Base-by-base conservation (phyloP, 2,113 vertebrate genomes). In the Acanthochromis polyacanthus region DNA sequence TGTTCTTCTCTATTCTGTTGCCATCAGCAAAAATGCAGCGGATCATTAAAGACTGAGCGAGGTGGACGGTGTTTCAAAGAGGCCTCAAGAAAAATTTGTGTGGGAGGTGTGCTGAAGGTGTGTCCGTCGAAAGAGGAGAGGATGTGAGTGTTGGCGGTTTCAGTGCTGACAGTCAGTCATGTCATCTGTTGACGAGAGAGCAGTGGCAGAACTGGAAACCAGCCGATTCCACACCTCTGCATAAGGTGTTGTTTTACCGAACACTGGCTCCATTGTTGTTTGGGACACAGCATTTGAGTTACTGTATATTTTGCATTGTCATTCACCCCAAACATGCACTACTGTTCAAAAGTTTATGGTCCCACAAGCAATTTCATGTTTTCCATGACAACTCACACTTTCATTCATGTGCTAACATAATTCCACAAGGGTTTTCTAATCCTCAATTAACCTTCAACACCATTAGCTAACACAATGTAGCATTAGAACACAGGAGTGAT, bases 1-100 rank as follows among this genome's bases (percentile, higher is more conserved):
- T 78, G 65, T 87, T 83, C 67, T 67, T 52, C 19, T 50, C 52
- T 64, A 0, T 76, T 88, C 51, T 78, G 19, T 71, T 71, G 55
- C 70, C 9, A n/a, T 83, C 77, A 84, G 78, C 70, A 59, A 56
- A 85, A 48, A 63, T 16, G 4, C 23, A 20, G 70, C 48, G 30
- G 22, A 66, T 76, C 58, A 43, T 75, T 51, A 66, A 57, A 57
- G 48, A 22, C 10, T 46, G 73, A 50, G 61, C 16, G 19, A 67
- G 30, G 62, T 51, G 9, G 48, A 32, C 16, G 4, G n/a, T 56
- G 32, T 86, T 64, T 66, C 30, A 16, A 23, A 71, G 28, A 55
- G 15, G 30, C 30, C 53, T 32, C 9, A 5, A 32, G 40, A 57
- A 14, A 17, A 20, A 40, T 20, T 0, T 66, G 66, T 25, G 78